phyloP scores from a whole-genome alignment of 2,888 invertebrate genomes.

The Diogma glabrata region DNA sequence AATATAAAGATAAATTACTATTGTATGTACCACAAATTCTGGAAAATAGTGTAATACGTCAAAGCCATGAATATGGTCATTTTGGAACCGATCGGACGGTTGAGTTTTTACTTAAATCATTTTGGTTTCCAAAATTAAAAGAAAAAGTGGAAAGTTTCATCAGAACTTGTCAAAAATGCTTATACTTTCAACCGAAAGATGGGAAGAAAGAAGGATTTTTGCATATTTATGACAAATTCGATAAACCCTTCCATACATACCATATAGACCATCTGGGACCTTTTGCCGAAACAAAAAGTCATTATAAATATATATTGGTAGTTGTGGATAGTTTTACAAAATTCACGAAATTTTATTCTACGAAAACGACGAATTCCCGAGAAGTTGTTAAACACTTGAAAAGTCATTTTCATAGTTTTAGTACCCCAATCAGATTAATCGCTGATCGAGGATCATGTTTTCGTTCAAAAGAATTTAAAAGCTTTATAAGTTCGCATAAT shows the following conservation, averaged over 20 bases:
- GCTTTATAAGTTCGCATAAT: too few species aligned
- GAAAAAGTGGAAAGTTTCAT: background rate
- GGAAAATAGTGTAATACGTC: too few species aligned
- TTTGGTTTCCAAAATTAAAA: background rate
- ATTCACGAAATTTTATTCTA: background rate
- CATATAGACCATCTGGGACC: background rate
- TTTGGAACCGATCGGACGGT: too few species aligned
- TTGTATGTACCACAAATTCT: too few species aligned
- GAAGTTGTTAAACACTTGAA: background rate
- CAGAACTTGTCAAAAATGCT: background rate
- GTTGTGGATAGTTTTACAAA: background rate
- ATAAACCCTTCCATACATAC: background rate
- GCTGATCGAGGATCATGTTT: too few species aligned
- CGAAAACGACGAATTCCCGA: background rate
- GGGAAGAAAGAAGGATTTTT: background rate
- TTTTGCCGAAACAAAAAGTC: background rate
- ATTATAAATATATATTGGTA: too few species aligned
- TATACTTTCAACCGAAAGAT: background rate
- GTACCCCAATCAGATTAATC: too few species aligned
- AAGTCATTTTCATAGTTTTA: too few species aligned
- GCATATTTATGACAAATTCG: background rate
- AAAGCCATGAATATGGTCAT: too few species aligned
- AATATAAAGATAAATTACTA: too few species aligned
- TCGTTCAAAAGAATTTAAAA: too few species aligned
- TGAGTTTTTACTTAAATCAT: too few species aligned